phyloP scores from a whole-genome alignment of 2,797 vertebrate species.

The Cacajao melanocephalus region DNA sequence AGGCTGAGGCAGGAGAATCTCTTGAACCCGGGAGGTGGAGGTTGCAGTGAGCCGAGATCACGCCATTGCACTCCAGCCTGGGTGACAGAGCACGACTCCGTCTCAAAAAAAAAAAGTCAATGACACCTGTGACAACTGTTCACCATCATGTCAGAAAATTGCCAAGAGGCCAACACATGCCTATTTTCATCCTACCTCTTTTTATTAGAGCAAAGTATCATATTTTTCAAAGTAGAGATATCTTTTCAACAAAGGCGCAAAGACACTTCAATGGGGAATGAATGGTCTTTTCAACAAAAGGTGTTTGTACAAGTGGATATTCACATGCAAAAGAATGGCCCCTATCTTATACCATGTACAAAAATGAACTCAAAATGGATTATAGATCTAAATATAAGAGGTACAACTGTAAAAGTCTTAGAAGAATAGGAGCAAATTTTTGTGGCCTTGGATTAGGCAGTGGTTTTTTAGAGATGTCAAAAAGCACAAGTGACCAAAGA shows the following conservation, averaged over 20 bases:
- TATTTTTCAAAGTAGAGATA: not conserved
- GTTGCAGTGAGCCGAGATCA: too few species aligned
- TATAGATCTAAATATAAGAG: not conserved
- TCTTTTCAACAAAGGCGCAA: not conserved
- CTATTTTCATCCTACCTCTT: not conserved
- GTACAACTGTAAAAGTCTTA: not conserved
- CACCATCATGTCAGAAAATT: not conserved
- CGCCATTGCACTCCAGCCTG: too few species aligned
- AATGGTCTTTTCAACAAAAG: conserved; percentile 11
- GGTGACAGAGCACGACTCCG: too few species aligned
- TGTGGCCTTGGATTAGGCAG: not conserved
- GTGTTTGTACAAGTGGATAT: not conserved
- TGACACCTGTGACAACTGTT: not conserved
- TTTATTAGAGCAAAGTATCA: conserved; percentile 1
- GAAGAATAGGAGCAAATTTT: not conserved
- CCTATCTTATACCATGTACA: not conserved
- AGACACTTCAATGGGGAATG: not conserved
- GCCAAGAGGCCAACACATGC: not conserved
- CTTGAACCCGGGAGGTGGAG: too few species aligned
- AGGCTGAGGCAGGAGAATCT: too few species aligned
- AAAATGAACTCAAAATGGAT: conserved; percentile 18
- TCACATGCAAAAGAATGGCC: not conserved
- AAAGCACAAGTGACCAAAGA: not conserved
- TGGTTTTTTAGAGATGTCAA: not conserved
- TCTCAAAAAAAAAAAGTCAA: not conserved